A percentile compares a stretch with the other conserved stretches of the same genome.
phyloP scores from a whole-genome alignment of 2,888 invertebrate species.

The Dryomyza anilis region DNA sequence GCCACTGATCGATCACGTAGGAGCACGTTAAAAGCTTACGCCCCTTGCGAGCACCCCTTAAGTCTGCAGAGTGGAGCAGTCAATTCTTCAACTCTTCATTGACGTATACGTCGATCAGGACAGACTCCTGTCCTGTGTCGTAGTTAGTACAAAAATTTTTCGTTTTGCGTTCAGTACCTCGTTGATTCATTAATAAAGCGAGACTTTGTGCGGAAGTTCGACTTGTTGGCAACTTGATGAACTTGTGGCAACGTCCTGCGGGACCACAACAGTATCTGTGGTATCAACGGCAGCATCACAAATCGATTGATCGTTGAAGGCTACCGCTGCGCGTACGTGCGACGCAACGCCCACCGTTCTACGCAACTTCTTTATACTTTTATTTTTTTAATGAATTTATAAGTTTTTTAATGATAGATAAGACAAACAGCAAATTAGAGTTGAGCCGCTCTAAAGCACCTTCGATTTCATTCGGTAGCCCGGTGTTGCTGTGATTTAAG shows the following conservation, averaged over 20 bases:
- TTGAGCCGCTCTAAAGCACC: background rate
- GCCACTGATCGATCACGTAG: slow-evolving; percentile 43
- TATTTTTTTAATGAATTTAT: slow-evolving; percentile 23
- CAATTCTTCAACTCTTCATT: background rate
- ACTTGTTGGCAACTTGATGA: too few relatives aligned
- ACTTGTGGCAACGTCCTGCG: too few relatives aligned
- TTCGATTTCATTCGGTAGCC: background rate
- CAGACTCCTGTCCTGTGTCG: too few relatives aligned
- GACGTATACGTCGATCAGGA: background rate
- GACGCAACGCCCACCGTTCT: slow-evolving; percentile 35
- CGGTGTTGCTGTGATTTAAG: too few relatives aligned
- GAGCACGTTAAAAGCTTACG: slow-evolving; percentile 37
- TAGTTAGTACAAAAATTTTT: too few relatives aligned
- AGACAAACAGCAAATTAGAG: slow-evolving; percentile 24
- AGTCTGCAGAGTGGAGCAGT: too few relatives aligned
- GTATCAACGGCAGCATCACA: background rate
- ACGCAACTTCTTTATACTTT: background rate
- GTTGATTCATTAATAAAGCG: too few relatives aligned
- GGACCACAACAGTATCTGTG: background rate
- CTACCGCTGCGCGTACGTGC: slow-evolving; percentile 42
- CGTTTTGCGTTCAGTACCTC: too few relatives aligned
- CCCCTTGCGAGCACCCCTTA: slow-evolving; percentile 30
- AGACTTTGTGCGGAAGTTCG: background rate
- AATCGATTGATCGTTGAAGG: slow-evolving; percentile 43
- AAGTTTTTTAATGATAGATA: slow-evolving; percentile 25